Percentiles rank a stretch among this genome's conserved stretches.
These are phyloP conservation scores for Auanema freiburgensis DNA, from an alignment of 2,888 invertebrate genomes.

Conservation along the genomic window DNA sequence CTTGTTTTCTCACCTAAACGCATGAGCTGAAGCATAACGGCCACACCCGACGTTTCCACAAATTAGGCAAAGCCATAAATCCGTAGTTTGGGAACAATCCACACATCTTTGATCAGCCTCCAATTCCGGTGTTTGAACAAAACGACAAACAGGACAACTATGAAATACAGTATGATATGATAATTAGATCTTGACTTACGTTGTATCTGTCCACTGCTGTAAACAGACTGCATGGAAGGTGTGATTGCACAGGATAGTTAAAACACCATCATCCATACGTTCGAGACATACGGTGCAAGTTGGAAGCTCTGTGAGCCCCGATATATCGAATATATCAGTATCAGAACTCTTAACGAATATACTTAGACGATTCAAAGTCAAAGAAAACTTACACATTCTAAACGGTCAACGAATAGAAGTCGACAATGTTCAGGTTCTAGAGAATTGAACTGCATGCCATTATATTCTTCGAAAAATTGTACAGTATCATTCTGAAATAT, in stretches of 20 bases:
- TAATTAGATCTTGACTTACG: slow-evolving; percentile 63
- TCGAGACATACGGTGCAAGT: slow-evolving; percentile 95
- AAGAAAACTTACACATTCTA: slow-evolving; percentile 76
- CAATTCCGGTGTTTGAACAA: slow-evolving; percentile 81
- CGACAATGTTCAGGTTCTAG: slow-evolving; percentile 90
- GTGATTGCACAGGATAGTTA: slow-evolving; percentile 97
- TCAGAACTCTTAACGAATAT: slow-evolving; percentile 26
- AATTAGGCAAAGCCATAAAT: slow-evolving; percentile 96
- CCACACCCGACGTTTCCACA: slow-evolving; percentile 99
- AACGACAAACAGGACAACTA: slow-evolving; percentile 95
- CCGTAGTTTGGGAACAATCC: slow-evolving; percentile 72
- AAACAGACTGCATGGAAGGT: slow-evolving; percentile 94
- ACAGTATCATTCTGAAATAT: slow-evolving; percentile 76
- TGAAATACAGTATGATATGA: slow-evolving; percentile 24
- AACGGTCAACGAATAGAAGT: slow-evolving; percentile 89
- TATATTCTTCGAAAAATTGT: slow-evolving; percentile 88
- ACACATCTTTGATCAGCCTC: slow-evolving; percentile 71
- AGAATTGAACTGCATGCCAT: slow-evolving; percentile 88
- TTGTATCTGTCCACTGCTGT: slow-evolving; percentile 91
- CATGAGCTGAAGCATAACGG: slow-evolving; percentile 85
- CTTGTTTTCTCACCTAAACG: slow-evolving; percentile 71
- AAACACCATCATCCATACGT: slow-evolving; percentile 86
- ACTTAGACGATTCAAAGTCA: not conserved
- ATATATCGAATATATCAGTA: slow-evolving; percentile 13
- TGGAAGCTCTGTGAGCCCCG: slow-evolving; percentile 78